Evolutionary conservation across 2,113 vertebrate genomes (phyloP).

Genomic region (Marcusenius ussheri): DNA sequence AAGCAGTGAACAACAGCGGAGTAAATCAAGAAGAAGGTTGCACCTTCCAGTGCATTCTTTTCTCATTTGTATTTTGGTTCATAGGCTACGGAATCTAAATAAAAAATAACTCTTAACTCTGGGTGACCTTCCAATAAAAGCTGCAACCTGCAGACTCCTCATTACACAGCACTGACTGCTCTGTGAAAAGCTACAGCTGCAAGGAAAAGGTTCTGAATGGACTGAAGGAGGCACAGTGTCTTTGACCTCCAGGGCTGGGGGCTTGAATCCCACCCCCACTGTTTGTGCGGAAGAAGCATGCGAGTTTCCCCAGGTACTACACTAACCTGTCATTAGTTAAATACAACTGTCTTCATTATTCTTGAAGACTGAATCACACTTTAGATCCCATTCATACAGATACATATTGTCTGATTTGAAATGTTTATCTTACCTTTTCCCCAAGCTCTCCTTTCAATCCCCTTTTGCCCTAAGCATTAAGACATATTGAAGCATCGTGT

Average conservation of each 20-base stretch:
- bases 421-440: constrained; percentile 60
- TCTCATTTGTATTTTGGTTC: neutral
- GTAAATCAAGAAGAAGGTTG: neutral
- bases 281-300: neutral
- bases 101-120: neutral
- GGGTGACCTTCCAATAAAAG: neutral
- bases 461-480: constrained; percentile 65
- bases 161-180: neutral
- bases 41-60: neutral
- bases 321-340: neutral
- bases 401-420: neutral
- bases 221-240: neutral
- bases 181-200: neutral
- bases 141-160: neutral
- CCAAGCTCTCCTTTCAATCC: constrained; percentile 68
- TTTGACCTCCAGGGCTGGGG: neutral
- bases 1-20: constrained; percentile 9
- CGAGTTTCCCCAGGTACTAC: neutral
- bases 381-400: neutral
- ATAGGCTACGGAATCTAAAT: neutral
- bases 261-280: neutral
- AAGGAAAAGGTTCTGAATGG: neutral
- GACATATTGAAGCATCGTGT: constrained; percentile 8
- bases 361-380: neutral
- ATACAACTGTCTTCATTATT: neutral